These are phyloP conservation scores for Atrichornis clamosus DNA, from an alignment of 2,113 vertebrate species.

Conservation along the genomic window DNA sequence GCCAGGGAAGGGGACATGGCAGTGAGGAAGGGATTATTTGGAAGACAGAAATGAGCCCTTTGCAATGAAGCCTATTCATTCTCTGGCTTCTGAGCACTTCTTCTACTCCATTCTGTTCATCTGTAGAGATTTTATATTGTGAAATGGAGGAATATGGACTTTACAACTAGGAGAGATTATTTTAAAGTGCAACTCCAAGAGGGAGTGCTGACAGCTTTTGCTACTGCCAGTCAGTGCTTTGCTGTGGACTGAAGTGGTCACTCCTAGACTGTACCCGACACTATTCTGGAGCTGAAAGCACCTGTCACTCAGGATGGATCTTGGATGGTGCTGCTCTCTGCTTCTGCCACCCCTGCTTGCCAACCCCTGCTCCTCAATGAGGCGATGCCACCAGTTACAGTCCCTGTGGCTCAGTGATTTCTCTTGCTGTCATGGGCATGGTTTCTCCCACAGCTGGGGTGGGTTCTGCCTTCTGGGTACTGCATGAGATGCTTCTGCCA, in stretches of 20 bases:
- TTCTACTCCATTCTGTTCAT: background rate
- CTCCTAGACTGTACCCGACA: rapidly evolving
- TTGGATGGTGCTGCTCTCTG: background rate
- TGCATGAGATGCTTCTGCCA: background rate
- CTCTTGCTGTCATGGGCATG: rapidly evolving
- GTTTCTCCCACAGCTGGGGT: background rate
- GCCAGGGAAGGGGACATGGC: background rate
- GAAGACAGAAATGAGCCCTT: background rate
- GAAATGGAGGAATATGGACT: background rate
- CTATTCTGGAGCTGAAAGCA: background rate
- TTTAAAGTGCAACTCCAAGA: background rate
- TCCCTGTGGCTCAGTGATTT: background rate
- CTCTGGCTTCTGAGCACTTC: background rate
- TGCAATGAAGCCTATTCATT: background rate
- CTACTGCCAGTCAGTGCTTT: background rate
- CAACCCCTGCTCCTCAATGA: background rate
- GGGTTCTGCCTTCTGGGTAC: background rate
- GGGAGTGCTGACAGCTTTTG: background rate
- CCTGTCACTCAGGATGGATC: background rate
- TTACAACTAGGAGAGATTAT: background rate
- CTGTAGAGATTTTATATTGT: background rate
- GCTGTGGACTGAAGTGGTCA: background rate
- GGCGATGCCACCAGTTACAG: background rate
- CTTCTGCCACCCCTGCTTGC: background rate
- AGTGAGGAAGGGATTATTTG: background rate